A percentile compares a stretch with the other conserved stretches of the same genome.
Conservation (phyloP, 1,140 invertebrate species). For the Bradysia coprophila region DNA sequence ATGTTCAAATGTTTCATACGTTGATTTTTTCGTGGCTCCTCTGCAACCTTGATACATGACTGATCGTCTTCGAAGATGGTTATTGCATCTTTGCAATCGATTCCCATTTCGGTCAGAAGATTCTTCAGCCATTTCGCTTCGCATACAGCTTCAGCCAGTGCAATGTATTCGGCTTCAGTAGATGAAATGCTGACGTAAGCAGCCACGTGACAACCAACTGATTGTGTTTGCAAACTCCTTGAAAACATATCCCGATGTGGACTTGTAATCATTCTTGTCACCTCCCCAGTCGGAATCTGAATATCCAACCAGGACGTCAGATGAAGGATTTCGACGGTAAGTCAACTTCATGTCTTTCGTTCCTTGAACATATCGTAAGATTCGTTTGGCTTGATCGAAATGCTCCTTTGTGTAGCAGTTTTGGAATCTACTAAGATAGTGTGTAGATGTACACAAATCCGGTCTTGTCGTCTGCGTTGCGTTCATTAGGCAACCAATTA, state of each 20-base stretch:
- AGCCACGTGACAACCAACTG: neutral
- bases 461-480: slow-evolving; percentile 7
- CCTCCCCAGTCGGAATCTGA: no score
- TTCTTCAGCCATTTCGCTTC: slow-evolving; percentile 11
- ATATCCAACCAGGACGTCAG: no score
- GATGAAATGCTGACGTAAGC: slow-evolving; percentile 7
- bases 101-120: slow-evolving; percentile 8
- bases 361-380: no score
- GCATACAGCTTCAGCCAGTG: slow-evolving; percentile 6
- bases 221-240: no score
- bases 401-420: no score
- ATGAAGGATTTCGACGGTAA: no score
- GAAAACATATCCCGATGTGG: no score
- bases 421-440: no score
- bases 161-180: slow-evolving; percentile 30
- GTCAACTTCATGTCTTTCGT: no score
- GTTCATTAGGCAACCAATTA: no score
- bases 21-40: slow-evolving; percentile 11
- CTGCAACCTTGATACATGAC: slow-evolving; percentile 13
- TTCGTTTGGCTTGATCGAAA: no score
- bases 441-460: neutral
- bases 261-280: no score
- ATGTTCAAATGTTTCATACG: slow-evolving; percentile 13
- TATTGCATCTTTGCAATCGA: slow-evolving; percentile 6
- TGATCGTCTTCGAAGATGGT: slow-evolving; percentile 12